Base-by-base conservation (phyloP, 1,140 invertebrate genomes). In the Orchestia grillus region DNA sequence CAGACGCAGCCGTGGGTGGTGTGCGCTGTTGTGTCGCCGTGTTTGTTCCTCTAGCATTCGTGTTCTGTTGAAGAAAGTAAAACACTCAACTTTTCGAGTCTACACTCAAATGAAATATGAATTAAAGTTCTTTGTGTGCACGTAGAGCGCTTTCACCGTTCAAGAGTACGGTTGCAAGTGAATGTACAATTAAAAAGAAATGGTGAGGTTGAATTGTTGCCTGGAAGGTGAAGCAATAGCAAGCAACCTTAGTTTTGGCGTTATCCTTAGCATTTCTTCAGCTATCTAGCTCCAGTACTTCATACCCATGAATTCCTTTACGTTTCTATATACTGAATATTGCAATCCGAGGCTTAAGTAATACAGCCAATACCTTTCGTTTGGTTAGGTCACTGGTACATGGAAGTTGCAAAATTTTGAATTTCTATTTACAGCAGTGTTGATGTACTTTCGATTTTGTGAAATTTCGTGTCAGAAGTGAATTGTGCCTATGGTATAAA, bases 21-120 rank as follows among this genome's bases (percentile, higher is more conserved):
- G 40, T 40, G 44, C 92, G 92, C 44, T 44, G 8, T 28, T 94
- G 92, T 94, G 36, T 40, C 44, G 36, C 92, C 23, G 92, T 94
- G 92, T 94, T 94, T 19, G 92, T 94, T 94, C 44, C 92, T 94
- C 92, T 94, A 45, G 92, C 92, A 45, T 45, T 45, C 44, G 92
- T 94, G 43, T 94, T 44, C 92, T 94, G 43, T 94, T 77, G n/a
- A 77, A 77, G 47, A 53, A 77, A 77, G 62, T 77, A 77, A 77
- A 77, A 77, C 62, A 15, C 62, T 77, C 62, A 77, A 77, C 62
- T 77, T 77, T 77, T 3, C 11, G 62, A 77, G 62, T 77, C 28
- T 77, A 36, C 28, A 15, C 11, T 23, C 28, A 77, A 77, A 77
- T 77, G 62, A 77, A 77, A 19, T 23, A 77, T 77, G 11, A 77